phyloP scores from a whole-genome alignment of 2,797 vertebrate species.

The Florisuga fusca region DNA sequence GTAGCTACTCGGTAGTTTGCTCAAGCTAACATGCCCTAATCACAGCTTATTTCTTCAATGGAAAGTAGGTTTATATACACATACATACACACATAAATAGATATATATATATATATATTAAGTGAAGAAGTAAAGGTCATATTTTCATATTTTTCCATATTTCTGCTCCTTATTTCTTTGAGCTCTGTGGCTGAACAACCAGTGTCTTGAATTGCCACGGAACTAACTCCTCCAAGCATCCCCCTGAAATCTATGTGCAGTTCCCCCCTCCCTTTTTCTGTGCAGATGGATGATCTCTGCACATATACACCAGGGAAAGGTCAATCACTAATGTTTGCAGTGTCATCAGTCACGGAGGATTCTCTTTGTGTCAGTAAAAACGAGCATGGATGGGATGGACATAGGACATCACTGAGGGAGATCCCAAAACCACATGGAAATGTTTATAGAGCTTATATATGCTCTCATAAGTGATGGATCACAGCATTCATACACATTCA shows the following conservation, averaged over 20 bases:
- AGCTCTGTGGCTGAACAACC: background rate
- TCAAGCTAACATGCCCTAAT: background rate
- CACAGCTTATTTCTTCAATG: background rate
- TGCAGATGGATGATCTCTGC: background rate
- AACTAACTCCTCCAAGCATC: background rate
- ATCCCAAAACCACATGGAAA: conserved; percentile 50
- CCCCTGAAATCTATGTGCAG: background rate
- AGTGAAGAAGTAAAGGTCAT: background rate
- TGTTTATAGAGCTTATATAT: conserved; percentile 15
- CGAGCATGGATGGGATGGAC: background rate
- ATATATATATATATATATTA: background rate
- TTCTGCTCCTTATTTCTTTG: background rate
- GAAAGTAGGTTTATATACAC: background rate
- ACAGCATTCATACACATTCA: background rate
- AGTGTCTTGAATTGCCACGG: background rate
- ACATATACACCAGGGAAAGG: background rate
- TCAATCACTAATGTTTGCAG: background rate
- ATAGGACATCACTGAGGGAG: background rate
- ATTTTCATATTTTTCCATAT: background rate
- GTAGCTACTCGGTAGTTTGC: conserved; percentile 18
- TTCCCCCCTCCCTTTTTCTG: background rate
- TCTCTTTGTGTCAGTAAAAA: conserved; percentile 10
- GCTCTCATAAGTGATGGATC: conserved; percentile 10
- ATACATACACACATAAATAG: background rate
- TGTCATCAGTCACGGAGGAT: background rate